A percentile compares a stretch with the other conserved stretches of the same genome.
phyloP scores from a whole-genome alignment of 2,113 vertebrate species.

The Psittacara wagleri region DNA sequence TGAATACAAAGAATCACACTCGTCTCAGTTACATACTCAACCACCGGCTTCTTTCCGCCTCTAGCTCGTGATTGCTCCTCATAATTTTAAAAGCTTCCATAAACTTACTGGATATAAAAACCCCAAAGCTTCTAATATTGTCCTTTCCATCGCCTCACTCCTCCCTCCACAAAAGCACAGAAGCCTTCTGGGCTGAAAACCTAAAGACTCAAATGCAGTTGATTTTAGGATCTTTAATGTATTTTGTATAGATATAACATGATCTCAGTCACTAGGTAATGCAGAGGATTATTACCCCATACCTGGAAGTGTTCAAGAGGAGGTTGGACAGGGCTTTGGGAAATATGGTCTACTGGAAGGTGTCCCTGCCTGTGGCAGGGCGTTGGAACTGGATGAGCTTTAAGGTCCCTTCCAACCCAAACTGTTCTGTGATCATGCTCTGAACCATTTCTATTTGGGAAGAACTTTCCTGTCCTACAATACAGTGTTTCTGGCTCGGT shows the following conservation, averaged over 20 bases:
- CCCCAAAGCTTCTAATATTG: background rate
- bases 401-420: background rate
- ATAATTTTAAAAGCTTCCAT: constrained; percentile 39
- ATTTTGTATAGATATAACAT: background rate
- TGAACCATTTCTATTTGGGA: background rate
- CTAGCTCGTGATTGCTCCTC: background rate
- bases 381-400: background rate
- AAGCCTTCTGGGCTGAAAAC: background rate
- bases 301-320: background rate
- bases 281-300: background rate
- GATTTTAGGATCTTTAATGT: background rate
- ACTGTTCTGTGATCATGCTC: background rate
- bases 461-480: background rate
- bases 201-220: background rate
- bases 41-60: background rate
- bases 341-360: background rate
- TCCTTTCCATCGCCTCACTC: background rate
- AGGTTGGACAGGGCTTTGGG: background rate
- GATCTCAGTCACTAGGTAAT: background rate
- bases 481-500: background rate
- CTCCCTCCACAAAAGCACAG: background rate
- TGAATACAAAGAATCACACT: background rate
- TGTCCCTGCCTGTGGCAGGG: background rate
- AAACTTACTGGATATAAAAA: background rate
- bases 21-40: background rate